phyloP scores from a whole-genome alignment of 1,140 invertebrate species.

The Cecropterus lyciades region DNA sequence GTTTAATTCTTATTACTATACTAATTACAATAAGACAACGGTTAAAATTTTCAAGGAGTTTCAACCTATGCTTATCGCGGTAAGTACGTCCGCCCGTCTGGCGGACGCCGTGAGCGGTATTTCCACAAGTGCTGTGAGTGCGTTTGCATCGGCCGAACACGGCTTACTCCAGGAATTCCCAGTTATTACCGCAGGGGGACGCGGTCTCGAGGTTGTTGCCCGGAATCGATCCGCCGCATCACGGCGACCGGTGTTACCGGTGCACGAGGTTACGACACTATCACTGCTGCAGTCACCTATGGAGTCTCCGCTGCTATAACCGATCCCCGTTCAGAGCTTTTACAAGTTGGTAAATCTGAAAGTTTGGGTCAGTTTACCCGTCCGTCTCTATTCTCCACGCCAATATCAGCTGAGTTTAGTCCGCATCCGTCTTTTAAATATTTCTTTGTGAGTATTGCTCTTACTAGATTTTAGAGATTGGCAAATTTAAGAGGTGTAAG shows the following conservation, averaged over 20 bases:
- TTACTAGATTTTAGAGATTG: conserved; percentile 16
- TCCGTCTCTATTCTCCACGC: not conserved
- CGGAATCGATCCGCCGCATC: conserved; percentile 74
- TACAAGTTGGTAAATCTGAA: not conserved
- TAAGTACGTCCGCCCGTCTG: conserved; percentile 43
- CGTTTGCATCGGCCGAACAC: conserved; percentile 54
- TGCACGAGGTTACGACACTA: conserved; percentile 71
- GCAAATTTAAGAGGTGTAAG: conserved; percentile 31
- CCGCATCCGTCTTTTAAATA: not conserved
- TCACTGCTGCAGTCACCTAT: conserved; percentile 55
- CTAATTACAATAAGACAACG: not conserved
- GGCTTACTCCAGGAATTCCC: conserved; percentile 75
- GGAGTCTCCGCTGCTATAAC: not conserved
- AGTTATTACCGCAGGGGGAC: conserved; percentile 76
- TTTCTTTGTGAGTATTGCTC: conserved; percentile 21
- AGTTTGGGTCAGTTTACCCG: not conserved
- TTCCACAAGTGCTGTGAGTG: conserved; percentile 55
- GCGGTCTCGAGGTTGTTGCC: conserved; percentile 73
- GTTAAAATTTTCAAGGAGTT: not conserved
- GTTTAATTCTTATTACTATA: not conserved
- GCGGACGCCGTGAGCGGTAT: conserved; percentile 64
- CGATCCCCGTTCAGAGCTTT: not conserved
- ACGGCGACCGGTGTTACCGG: conserved; percentile 60
- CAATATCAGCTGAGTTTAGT: conserved; percentile 2
- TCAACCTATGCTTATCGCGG: not conserved